A percentile compares a stretch with the other conserved stretches of the same genome.
Evolutionary conservation across 2,888 invertebrate genomes (phyloP).

Genomic region (Noctua fimbriata): DNA sequence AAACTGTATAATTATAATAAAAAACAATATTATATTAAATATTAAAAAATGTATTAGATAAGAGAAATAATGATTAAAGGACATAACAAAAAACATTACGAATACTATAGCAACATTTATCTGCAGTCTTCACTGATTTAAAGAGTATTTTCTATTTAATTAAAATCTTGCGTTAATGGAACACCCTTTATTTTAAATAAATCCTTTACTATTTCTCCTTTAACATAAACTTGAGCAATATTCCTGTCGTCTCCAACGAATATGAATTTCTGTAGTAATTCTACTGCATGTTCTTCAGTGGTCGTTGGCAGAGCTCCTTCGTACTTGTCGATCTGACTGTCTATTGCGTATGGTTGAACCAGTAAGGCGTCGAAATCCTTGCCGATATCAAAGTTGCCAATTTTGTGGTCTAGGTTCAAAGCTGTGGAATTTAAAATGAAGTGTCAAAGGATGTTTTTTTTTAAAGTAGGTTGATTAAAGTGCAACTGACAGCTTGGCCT

Average conservation of each 20-base stretch:
- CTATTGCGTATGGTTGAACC: constrained; percentile 91
- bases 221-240: constrained; percentile 93
- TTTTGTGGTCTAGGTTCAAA: constrained; percentile 92
- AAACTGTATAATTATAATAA: background rate
- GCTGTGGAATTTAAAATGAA: constrained; percentile 84
- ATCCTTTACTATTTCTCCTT: constrained; percentile 88
- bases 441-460: background rate
- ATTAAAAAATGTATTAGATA: too few relatives aligned
- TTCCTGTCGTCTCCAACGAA: constrained; percentile 96
- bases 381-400: constrained; percentile 95
- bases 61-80: too few relatives aligned
- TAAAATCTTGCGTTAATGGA: background rate
- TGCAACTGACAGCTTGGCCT: background rate
- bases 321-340: constrained; percentile 75
- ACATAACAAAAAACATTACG: background rate
- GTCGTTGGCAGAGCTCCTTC: constrained; percentile 83
- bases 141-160: background rate
- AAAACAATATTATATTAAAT: too few relatives aligned
- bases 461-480: too few relatives aligned
- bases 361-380: constrained; percentile 97
- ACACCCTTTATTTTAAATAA: background rate
- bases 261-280: constrained; percentile 94
- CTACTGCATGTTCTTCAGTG: constrained; percentile 86
- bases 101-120: background rate
- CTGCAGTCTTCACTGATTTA: background rate